A percentile compares a stretch with the other conserved stretches of the same genome.
Conservation (phyloP, 2,113 vertebrate genomes). For the Bubalus kerabau region DNA sequence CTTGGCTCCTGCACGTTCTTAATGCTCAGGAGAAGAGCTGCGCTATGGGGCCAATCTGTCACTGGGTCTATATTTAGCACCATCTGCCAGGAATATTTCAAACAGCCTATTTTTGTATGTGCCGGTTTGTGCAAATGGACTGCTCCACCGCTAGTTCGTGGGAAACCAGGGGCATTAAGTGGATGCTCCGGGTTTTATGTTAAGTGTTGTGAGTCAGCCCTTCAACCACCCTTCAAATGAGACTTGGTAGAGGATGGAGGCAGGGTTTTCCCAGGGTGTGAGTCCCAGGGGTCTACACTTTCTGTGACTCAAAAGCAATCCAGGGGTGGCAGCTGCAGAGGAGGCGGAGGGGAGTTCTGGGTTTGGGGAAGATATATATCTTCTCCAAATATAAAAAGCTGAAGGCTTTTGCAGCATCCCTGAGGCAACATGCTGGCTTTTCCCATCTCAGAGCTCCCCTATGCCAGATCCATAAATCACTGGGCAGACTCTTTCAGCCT, state of each 20-base stretch:
- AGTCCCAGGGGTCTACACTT: not conserved
- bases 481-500: not conserved
- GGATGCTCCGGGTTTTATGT: not conserved
- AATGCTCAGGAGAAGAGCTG: not conserved
- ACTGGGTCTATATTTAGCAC: constrained; percentile 67
- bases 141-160: constrained; percentile 8
- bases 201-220: not conserved
- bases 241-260: not conserved
- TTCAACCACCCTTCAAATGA: constrained; percentile 25
- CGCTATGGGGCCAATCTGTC: not conserved
- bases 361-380: too few relatives aligned
- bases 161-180: constrained; percentile 22
- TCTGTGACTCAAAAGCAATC: not conserved
- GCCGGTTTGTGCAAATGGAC: constrained; percentile 32
- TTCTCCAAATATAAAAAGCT: not conserved
- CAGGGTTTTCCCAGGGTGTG: constrained; percentile 1
- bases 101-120: constrained; percentile 70
- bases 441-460: not conserved
- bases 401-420: not conserved
- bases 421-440: not conserved
- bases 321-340: not conserved
- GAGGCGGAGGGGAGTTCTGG: not conserved
- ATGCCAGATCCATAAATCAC: not conserved
- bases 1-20: constrained; percentile 16
- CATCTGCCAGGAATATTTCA: constrained; percentile 61